Evolutionary conservation across 2,113 vertebrate species (phyloP), one percentile per base, ranked within the genome.

Genomic region (Ptyas mucosa): DNA sequence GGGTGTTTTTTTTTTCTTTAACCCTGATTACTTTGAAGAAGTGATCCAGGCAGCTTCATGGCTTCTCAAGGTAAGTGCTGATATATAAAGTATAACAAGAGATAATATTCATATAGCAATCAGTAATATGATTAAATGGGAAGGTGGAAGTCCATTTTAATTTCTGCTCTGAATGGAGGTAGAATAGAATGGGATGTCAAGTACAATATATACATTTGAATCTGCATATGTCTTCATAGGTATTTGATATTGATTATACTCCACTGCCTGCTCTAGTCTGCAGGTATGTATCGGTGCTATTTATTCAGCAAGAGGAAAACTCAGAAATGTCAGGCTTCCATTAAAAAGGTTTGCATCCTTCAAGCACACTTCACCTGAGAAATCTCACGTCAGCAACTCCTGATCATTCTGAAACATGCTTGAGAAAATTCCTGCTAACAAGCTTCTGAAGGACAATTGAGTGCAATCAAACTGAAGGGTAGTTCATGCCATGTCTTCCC

Each of bases 1-100:
- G 46, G 46, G 46, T n/a, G n/a, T 8, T 8, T 75, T 75, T 75
- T 18, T 64, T 75, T 96, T 96, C 93, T 97, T 97, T 96, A 97
- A 97, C 96, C 96, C 95, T 95, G 94, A 95, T 97, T 93, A 93
- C 96, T 98, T 98, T 97, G 97, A 97, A 97, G 96, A 97, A 95
- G 96, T 95, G 96, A 94, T 95, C 97, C 96, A 69, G 97, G 97
- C 95, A 96, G 95, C 97, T 96, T 95, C 97, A 98, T 98, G 98
- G 97, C 97, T 95, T 98, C 96, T 95, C 97, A 97, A 98, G 98
- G 98, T 98, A 98, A 98, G 97, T 94, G 91, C 92, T 96, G 95
- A 94, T 94, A 55, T 88, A 96, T 93, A 58, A 95, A 95, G 49
- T 94, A 94, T 96, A 95, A 96, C 97, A 94, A 90, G 90, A 81